Conservation (phyloP, 2,888 invertebrate genomes). For the Coenonympha arcania region DNA sequence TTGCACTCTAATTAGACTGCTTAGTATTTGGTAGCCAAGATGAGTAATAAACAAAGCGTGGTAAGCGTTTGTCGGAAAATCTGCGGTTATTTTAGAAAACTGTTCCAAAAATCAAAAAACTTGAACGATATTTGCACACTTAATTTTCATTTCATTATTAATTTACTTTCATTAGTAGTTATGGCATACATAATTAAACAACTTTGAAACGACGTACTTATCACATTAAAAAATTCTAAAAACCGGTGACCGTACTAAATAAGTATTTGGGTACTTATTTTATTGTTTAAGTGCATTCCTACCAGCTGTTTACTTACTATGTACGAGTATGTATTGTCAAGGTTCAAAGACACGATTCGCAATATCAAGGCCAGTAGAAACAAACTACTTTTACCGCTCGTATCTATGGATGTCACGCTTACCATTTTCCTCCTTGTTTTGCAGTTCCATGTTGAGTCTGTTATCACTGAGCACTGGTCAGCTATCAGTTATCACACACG, state of each 20-base stretch:
- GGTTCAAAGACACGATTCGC: slow-evolving; percentile 22
- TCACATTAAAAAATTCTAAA: background rate
- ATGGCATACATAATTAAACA: too few relatives aligned
- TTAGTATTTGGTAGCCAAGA: too few relatives aligned
- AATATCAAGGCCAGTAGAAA: slow-evolving; percentile 27
- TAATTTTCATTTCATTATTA: too few relatives aligned
- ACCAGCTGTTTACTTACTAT: too few relatives aligned
- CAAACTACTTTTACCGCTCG: slow-evolving; percentile 39
- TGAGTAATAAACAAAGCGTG: too few relatives aligned
- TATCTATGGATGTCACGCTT: slow-evolving; percentile 26
- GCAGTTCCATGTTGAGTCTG: slow-evolving; percentile 41
- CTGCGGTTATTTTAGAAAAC: too few relatives aligned
- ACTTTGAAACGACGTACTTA: background rate
- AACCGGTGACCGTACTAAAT: background rate
- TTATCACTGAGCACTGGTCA: slow-evolving; percentile 25
- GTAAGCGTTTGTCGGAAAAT: too few relatives aligned
- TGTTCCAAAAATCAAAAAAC: too few relatives aligned
- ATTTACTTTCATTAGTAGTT: too few relatives aligned
- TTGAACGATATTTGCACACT: too few relatives aligned
- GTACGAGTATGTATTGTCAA: slow-evolving; percentile 11
- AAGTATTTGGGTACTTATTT: background rate
- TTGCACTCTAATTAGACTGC: too few relatives aligned
- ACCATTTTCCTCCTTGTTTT: slow-evolving; percentile 39
- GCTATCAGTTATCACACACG: slow-evolving; percentile 24
- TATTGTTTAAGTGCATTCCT: background rate